Base-by-base conservation (phyloP, 2,888 invertebrate genomes). In the Ophioninae sp. region DNA sequence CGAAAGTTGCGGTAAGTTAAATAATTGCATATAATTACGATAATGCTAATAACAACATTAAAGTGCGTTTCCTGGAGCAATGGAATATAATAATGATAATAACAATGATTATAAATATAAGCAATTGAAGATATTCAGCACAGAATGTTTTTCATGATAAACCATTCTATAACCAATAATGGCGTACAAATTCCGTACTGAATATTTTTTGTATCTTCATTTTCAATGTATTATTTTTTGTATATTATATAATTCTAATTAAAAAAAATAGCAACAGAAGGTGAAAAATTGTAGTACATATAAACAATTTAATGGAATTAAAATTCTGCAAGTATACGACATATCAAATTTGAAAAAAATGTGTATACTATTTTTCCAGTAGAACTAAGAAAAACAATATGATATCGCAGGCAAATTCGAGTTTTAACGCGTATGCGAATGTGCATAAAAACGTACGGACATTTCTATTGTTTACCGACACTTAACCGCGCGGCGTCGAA, bases 1-100 rank as follows among this genome's bases (percentile, higher is more conserved):
- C 23, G 79, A 69, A 8, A 85, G 74, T 85, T 90, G 90, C 76
- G 88, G 90, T 90, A 75, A 81, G 79, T 73, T 17, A 51, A 59
- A 30, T 22, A 0, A 30, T 23, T 6, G 5, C 51, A 51, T 51
- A 51, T 59, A 22, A 59, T 8, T n/a, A n/a, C n/a, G 7, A 22
- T 22, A 59, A 59, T 59, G 20, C 65, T 72, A 61, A 58, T 56
- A 69, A 9, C 41, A 13, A 0, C 17, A 13, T 13, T 6, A 17
- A 51, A 51, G 17, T 51, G 13, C 51, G 51, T 51, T 51, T 13
- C 13, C 17, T 5, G 0, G 51, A 51, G 51, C 51, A 51, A 51
- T 5, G 5, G 6, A 17, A 51, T 17, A 0, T 51, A 5, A 51
- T 51, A 51, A 51, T 17, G 13, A 51, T 17, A 9, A 13, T 13